Evolutionary conservation across 64 coral and sea anemone genomes (phyloP).

Genomic region (Cladopsammia gracilis): DNA sequence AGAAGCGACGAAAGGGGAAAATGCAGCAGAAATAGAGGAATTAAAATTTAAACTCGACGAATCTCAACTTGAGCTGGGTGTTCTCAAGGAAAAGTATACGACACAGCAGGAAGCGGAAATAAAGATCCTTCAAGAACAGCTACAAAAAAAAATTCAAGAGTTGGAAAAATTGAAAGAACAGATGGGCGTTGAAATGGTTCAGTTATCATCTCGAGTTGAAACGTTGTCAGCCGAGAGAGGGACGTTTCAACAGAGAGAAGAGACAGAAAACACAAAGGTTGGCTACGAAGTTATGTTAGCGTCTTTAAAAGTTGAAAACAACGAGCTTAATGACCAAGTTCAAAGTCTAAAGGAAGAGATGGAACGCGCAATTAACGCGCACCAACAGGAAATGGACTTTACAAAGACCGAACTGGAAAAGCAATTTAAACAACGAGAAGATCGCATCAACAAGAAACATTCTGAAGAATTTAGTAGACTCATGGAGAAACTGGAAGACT

Average conservation of each 20-base stretch:
- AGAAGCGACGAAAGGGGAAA: constrained; percentile 54
- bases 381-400: constrained; percentile 76
- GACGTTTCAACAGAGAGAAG: neutral
- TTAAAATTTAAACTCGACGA: constrained; percentile 71
- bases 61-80: constrained; percentile 51
- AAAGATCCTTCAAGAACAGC: constrained; percentile 31
- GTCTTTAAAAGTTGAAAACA: constrained; percentile 84
- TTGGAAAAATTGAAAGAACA: constrained; percentile 44
- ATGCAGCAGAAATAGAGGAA: constrained; percentile 37
- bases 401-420: constrained; percentile 78
- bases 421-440: constrained; percentile 68
- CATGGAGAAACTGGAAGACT: constrained; percentile 75
- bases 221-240: constrained; percentile 16
- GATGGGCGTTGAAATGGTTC: constrained; percentile 48
- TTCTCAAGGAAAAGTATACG: constrained; percentile 8
- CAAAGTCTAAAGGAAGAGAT: constrained; percentile 78
- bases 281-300: constrained; percentile 57
- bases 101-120: constrained; percentile 51
- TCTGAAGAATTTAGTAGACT: constrained; percentile 81
- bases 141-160: constrained; percentile 70
- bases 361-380: constrained; percentile 33
- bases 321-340: constrained; percentile 72
- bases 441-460: constrained; percentile 75
- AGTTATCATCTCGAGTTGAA: constrained; percentile 41
- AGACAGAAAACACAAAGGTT: constrained; percentile 25